Base-by-base conservation (phyloP, 2,113 vertebrate genomes). In the Callipepla californica region DNA sequence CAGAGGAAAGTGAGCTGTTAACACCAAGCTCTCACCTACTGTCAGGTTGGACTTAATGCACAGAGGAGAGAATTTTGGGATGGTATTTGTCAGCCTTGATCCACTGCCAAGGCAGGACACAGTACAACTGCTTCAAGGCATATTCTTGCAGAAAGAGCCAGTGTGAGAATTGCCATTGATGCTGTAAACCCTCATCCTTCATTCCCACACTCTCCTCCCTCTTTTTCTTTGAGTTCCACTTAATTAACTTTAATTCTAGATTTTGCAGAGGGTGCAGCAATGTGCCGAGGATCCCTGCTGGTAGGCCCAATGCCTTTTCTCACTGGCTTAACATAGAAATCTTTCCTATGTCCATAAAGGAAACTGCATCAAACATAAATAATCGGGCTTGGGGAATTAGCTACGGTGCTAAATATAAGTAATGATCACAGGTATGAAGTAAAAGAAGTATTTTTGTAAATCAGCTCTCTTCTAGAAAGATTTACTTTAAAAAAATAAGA, bases 371-470 rank as follows among this genome's bases (percentile, higher is more conserved):
- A 74, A 51, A 75, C 45, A 62, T 94, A 94, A 95, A 90, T 91
- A 88, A 59, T 59, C 50, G 67, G 80, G 68, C 75, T 44, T 20
- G 42, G 73, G 67, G 73, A 59, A 70, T 92, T 92, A 80, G 73
- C 51, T 73, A 66, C 82, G 58, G 38, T n/a, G 63, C 86, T 87
- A 51, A 77, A 59, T 8, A 2, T 86, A 85, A 89, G 80, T 18
- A 83, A 78, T 67, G 94, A 92, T 84, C 75, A 88, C 79, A 95
- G 68, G 48, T 70, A 87, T 57, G 42, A 70, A 76, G 65, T 19
- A 80, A 87, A 91, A 92, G 9, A 87, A 93, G 85, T 94, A 87
- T 90, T 91, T 96, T 94, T 80, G 21, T 38, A 95, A 80, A 87
- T 38, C 72, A 82, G 34, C 28, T 73, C 51, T 93, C 51, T 38